These are phyloP conservation scores for Drosophila paulistorum DNA, from an alignment of 1,140 invertebrate species.

Conservation along the genomic window DNA sequence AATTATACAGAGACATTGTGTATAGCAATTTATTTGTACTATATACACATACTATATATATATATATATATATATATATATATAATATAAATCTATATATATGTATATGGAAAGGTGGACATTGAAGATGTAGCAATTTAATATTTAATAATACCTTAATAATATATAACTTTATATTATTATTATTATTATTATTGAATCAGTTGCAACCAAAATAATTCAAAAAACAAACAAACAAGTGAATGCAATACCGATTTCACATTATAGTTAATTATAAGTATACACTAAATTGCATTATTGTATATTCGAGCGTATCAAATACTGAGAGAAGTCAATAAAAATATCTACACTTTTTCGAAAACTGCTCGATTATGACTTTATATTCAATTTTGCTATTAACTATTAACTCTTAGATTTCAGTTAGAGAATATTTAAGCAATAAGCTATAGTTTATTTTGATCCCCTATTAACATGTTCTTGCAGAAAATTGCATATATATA, in stretches of 20 bases:
- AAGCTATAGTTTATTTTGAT: too few relatives aligned
- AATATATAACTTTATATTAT: constrained; percentile 19
- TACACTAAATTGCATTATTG: constrained; percentile 54
- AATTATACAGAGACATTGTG: constrained; percentile 16
- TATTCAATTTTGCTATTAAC: background rate
- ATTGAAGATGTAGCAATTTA: constrained; percentile 11
- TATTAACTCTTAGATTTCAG: too few relatives aligned
- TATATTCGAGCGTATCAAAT: constrained; percentile 75
- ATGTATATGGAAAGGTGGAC: background rate
- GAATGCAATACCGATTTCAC: constrained; percentile 8
- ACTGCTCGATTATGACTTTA: background rate
- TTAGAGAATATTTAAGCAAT: too few relatives aligned
- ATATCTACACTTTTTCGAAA: constrained; percentile 61
- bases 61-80: background rate
- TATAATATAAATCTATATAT: background rate
- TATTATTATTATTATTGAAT: constrained; percentile 38
- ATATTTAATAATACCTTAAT: constrained; percentile 36
- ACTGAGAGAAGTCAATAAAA: constrained; percentile 67
- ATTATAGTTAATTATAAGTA: constrained; percentile 48
- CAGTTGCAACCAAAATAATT: constrained; percentile 56
- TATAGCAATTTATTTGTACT: constrained; percentile 10
- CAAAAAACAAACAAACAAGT: constrained; percentile 32
- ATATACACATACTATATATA: constrained; percentile 1
- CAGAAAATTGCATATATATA: too few relatives aligned
- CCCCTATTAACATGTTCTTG: too few relatives aligned